These are phyloP conservation scores for Drosophila asahinai DNA, from an alignment of 1,140 invertebrate genomes.

Conservation along the genomic window DNA sequence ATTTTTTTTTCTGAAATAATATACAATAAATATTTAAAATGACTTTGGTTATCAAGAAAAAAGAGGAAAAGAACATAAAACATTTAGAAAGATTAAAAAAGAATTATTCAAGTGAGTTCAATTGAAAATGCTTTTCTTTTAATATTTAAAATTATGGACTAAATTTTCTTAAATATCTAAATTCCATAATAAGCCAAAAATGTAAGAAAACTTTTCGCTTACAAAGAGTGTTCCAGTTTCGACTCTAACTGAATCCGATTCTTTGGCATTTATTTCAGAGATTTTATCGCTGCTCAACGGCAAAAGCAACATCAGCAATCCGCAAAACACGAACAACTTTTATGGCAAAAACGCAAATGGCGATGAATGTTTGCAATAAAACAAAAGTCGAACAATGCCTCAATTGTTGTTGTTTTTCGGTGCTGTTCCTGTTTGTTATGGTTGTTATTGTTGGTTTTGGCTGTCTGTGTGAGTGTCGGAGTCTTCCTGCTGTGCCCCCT, in stretches of 20 bases:
- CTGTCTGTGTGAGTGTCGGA: not conserved
- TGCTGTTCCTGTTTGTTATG: slow-evolving; percentile 24
- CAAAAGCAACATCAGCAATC: slow-evolving; percentile 45
- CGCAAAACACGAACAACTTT: slow-evolving; percentile 59
- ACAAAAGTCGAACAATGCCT: slow-evolving; percentile 75
- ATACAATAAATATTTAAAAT: too few species aligned
- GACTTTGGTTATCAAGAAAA: too few species aligned
- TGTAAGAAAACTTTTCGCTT: not conserved
- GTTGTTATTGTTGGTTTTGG: slow-evolving; percentile 19
- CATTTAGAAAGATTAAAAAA: too few species aligned
- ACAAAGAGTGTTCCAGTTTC: slow-evolving; percentile 41
- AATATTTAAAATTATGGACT: too few species aligned
- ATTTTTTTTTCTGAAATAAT: too few species aligned
- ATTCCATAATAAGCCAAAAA: too few species aligned
- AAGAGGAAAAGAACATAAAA: too few species aligned
- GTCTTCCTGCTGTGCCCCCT: slow-evolving; percentile 27
- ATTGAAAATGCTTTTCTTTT: too few species aligned
- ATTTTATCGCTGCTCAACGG: slow-evolving; percentile 65
- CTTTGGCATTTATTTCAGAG: slow-evolving; percentile 50
- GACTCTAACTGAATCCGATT: not conserved
- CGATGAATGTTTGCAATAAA: slow-evolving; percentile 79
- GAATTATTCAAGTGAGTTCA: too few species aligned
- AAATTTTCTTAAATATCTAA: too few species aligned
- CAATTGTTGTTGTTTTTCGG: slow-evolving; percentile 25
- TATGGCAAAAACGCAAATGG: slow-evolving; percentile 75